Conservation (phyloP, 1,140 invertebrate species). For the Drosophila nikananu region DNA sequence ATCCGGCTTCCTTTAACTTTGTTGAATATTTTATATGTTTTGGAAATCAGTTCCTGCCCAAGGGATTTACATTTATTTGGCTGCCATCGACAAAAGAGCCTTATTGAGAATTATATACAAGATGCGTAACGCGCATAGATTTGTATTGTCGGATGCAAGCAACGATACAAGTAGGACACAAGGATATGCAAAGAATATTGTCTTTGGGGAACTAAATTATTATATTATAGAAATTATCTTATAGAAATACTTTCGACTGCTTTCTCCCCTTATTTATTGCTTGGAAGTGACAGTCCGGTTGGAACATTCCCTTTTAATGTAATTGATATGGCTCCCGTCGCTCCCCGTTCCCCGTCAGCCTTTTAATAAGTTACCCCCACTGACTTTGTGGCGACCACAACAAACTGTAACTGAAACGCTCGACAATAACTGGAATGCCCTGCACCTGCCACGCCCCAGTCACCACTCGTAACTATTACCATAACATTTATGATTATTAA, state of each 20-base stretch:
- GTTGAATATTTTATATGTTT: slow-evolving; percentile 25
- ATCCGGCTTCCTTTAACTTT: neutral
- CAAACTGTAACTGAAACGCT: slow-evolving; percentile 54
- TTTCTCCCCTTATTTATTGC: neutral
- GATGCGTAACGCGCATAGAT: neutral
- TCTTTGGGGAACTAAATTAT: too few species aligned
- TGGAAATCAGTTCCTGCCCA: slow-evolving; percentile 12
- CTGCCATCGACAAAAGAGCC: neutral
- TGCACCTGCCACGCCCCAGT: slow-evolving; percentile 37
- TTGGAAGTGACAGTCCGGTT: neutral
- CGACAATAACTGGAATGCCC: slow-evolving; percentile 29
- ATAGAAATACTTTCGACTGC: too few species aligned
- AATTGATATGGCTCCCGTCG: neutral
- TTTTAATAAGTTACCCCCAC: slow-evolving; percentile 37
- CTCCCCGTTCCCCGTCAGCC: neutral
- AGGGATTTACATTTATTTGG: slow-evolving; percentile 1
- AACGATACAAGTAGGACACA: too few species aligned
- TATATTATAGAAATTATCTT: too few species aligned
- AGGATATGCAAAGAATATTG: too few species aligned
- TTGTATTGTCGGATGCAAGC: neutral
- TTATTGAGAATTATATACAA: neutral
- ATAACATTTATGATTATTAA: slow-evolving; percentile 84
- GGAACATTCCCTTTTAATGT: neutral
- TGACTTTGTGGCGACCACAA: slow-evolving; percentile 51
- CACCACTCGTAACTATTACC: slow-evolving; percentile 69